A percentile compares a stretch with the other conserved stretches of the same genome.
Evolutionary conservation across 2,113 vertebrate genomes (phyloP).

Genomic region (Calidris pygmaea): DNA sequence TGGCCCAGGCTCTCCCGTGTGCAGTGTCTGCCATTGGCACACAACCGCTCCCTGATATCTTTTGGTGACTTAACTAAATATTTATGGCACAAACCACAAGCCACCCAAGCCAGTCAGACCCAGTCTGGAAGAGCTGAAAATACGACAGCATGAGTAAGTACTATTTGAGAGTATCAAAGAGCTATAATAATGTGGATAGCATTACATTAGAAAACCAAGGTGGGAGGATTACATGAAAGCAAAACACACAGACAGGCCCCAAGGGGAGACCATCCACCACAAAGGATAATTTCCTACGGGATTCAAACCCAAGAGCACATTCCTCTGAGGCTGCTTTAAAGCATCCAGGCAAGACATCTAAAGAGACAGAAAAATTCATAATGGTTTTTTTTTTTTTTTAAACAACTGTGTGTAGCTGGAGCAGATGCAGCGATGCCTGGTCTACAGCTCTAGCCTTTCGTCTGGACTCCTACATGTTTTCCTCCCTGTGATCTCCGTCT

Average conservation of each 20-base stretch:
- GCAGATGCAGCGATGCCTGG: slow-evolving; percentile 11
- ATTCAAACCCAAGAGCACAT: slow-evolving; percentile 56
- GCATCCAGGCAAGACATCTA: slow-evolving; percentile 63
- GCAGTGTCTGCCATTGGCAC: not conserved
- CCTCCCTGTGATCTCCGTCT: slow-evolving; percentile 39
- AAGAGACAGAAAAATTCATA: slow-evolving; percentile 50
- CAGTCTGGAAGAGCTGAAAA: slow-evolving; percentile 35
- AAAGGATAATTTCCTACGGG: slow-evolving; percentile 66
- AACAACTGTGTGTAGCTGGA: slow-evolving; percentile 34
- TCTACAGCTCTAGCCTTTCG: slow-evolving; percentile 17
- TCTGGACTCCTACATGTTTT: slow-evolving; percentile 53
- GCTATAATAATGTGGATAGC: slow-evolving; percentile 54
- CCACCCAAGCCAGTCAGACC: slow-evolving; percentile 22
- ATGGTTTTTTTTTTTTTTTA: slow-evolving; percentile 3
- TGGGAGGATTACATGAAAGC: slow-evolving; percentile 63
- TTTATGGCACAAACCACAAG: slow-evolving; percentile 26
- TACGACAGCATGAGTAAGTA: slow-evolving; percentile 32
- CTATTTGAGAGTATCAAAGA: slow-evolving; percentile 54
- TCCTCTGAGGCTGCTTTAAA: slow-evolving; percentile 65
- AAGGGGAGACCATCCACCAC: slow-evolving; percentile 56
- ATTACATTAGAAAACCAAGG: slow-evolving; percentile 62
- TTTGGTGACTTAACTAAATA: slow-evolving; percentile 28
- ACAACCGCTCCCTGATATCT: not conserved
- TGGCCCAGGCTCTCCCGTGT: not conserved
- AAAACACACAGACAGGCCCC: slow-evolving; percentile 63